Evolutionary conservation across 2,797 vertebrate genomes (phyloP).

Genomic region (Takifugu ocellatus): DNA sequence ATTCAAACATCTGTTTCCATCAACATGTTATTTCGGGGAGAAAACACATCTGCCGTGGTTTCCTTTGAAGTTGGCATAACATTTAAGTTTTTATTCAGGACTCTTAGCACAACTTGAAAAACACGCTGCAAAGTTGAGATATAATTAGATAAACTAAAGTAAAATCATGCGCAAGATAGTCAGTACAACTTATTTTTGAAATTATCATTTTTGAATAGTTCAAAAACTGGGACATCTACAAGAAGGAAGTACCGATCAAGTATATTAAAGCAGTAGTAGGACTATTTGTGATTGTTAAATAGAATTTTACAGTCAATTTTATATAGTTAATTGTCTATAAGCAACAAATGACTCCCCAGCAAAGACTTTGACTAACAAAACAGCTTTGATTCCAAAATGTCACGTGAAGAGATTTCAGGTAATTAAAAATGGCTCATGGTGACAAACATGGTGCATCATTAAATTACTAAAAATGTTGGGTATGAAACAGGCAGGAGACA

Average conservation of each 20-base stretch:
- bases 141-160: neutral
- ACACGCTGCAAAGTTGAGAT: slow-evolving; percentile 3
- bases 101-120: slow-evolving; percentile 8
- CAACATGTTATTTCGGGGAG: slow-evolving; percentile 38
- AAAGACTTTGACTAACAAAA: too few relatives aligned
- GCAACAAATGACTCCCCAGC: too few relatives aligned
- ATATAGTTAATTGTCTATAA: too few relatives aligned
- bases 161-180: neutral
- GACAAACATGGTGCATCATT: too few relatives aligned
- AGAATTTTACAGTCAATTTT: slow-evolving; percentile 45
- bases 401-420: too few relatives aligned
- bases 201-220: slow-evolving; percentile 1
- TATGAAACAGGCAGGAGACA: too few relatives aligned
- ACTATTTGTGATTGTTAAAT: slow-evolving; percentile 46
- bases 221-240: slow-evolving; percentile 26
- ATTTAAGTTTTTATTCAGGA: slow-evolving; percentile 31
- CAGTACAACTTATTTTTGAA: neutral
- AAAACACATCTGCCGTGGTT: slow-evolving; percentile 45
- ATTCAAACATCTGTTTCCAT: slow-evolving; percentile 39
- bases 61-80: slow-evolving; percentile 29
- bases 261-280: slow-evolving; percentile 43
- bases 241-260: slow-evolving; percentile 47
- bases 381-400: too few relatives aligned
- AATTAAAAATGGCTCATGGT: too few relatives aligned
- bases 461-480: too few relatives aligned